Base-by-base conservation (phyloP, 2,113 vertebrate genomes). In the Pterocles gutturalis region DNA sequence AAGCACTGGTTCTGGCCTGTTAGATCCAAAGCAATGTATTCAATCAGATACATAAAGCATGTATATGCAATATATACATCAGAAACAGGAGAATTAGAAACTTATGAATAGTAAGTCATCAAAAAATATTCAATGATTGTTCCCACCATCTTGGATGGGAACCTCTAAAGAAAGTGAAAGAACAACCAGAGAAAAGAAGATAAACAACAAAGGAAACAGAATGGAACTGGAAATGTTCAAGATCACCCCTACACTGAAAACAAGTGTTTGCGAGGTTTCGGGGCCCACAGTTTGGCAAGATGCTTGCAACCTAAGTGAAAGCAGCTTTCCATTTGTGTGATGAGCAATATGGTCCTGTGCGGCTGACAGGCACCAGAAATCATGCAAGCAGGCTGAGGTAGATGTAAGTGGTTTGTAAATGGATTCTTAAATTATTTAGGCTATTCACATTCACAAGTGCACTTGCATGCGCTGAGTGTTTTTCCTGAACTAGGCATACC, bases 1-100 rank as follows among this genome's bases (percentile, higher is more conserved):
- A 95, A 98, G 97, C 87, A 99, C 99, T 72, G 99, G 99, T 96
- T 99, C 99, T 87, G 99, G 99, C 96, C 99, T 99, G 93, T 60
- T 69, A 90, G 76, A 91, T 89, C 33, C 58, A 97, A 97, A 89
- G 38, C 2, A 73, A 76, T 49, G 64, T 55, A 76, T 46, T 88
- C 31, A 48, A 61, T 91, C 41, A 67, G 80, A 75, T 36, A 78
- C 17, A 3, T 1, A 10, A 58, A 90, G 24, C 25, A 53, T 0
- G 1, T 3, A 24, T 12, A 48, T 18, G 48, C 14, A 75, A 58
- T 13, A 25, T 1, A 29, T 3, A 51, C 8, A 48, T 38, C 51
- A 83, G 48, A 72, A 76, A 54, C 1, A 69, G 58, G 5, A 83
- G 29, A 45, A 54, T 10, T 55, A 85, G 36, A 19, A 80, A 67